phyloP scores from a whole-genome alignment of 2,113 vertebrate genomes.

The Cinclus cinclus region DNA sequence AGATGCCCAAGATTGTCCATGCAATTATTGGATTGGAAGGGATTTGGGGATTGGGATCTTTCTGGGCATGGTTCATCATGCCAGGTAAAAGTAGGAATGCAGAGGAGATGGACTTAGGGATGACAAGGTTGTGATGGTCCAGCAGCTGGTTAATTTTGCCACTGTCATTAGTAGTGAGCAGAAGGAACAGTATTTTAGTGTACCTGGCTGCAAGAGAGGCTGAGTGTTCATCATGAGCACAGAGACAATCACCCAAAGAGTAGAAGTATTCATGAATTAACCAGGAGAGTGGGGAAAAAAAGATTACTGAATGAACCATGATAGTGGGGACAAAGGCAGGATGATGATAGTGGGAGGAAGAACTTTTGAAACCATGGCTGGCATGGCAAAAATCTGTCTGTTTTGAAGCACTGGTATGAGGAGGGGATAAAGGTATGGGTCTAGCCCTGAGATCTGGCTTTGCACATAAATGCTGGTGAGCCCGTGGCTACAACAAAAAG shows the following conservation, averaged over 20 bases:
- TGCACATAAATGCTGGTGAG: not conserved
- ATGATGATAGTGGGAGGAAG: not conserved
- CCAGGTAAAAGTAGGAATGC: not conserved
- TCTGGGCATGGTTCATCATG: not conserved
- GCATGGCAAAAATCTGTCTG: not conserved
- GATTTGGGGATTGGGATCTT: not conserved
- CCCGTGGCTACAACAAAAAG: not conserved
- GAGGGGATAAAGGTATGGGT: not conserved
- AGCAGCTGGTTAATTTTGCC: not conserved
- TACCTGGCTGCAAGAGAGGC: not conserved
- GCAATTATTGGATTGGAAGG: not conserved
- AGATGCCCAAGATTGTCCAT: not conserved
- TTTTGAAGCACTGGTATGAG: not conserved
- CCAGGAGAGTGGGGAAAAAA: not conserved
- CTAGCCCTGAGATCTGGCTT: not conserved
- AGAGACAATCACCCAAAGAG: not conserved
- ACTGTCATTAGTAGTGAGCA: not conserved
- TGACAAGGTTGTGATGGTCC: not conserved
- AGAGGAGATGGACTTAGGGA: not conserved
- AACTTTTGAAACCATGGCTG: not conserved
- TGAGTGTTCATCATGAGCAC: not conserved
- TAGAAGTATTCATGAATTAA: not conserved
- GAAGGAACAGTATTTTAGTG: not conserved
- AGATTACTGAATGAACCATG: not conserved
- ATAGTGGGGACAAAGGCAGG: not conserved